A percentile compares a stretch with the other conserved stretches of the same genome.
phyloP scores from a whole-genome alignment of 2,797 vertebrate genomes.

The Rhadinocentrus ornatus region DNA sequence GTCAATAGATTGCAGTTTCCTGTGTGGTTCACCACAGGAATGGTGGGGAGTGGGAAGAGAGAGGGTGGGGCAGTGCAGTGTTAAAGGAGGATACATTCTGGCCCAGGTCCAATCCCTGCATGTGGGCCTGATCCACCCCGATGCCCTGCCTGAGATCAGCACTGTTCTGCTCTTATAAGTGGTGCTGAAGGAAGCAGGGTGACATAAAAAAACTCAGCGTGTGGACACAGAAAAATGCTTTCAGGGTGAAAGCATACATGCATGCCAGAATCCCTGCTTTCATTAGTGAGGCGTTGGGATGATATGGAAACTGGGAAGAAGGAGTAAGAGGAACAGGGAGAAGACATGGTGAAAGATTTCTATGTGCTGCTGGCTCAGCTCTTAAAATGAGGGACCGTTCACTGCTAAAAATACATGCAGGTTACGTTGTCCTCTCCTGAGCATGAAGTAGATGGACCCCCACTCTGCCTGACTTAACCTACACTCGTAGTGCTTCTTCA shows the following conservation, averaged over 20 bases:
- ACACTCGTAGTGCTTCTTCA: neutral
- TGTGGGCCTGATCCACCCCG: slow-evolving; percentile 56
- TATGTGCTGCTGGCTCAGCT: slow-evolving; percentile 78
- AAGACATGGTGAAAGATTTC: slow-evolving; percentile 36
- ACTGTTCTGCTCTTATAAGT: slow-evolving; percentile 25
- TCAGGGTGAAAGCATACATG: slow-evolving; percentile 1
- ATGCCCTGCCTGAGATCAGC: slow-evolving; percentile 41
- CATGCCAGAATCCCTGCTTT: slow-evolving; percentile 11
- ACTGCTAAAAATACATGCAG: slow-evolving; percentile 80
- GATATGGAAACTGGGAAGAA: neutral
- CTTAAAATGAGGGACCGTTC: slow-evolving; percentile 86
- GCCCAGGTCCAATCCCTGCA: slow-evolving; percentile 64
- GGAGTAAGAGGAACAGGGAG: neutral
- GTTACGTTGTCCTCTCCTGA: slow-evolving; percentile 37
- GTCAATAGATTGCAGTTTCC: slow-evolving; percentile 69
- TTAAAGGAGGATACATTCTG: slow-evolving; percentile 65
- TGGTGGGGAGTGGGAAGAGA: slow-evolving; percentile 53
- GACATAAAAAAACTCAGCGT: slow-evolving; percentile 7
- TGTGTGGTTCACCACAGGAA: slow-evolving; percentile 70
- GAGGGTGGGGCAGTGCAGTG: slow-evolving; percentile 69
- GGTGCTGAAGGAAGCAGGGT: slow-evolving; percentile 9
- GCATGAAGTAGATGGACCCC: slow-evolving; percentile 26
- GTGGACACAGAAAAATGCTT: slow-evolving; percentile 16
- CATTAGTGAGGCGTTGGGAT: neutral
- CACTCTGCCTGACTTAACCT: slow-evolving; percentile 10